phyloP scores from a whole-genome alignment of 2,113 vertebrate species.

The Chelonoidis abingdonii region DNA sequence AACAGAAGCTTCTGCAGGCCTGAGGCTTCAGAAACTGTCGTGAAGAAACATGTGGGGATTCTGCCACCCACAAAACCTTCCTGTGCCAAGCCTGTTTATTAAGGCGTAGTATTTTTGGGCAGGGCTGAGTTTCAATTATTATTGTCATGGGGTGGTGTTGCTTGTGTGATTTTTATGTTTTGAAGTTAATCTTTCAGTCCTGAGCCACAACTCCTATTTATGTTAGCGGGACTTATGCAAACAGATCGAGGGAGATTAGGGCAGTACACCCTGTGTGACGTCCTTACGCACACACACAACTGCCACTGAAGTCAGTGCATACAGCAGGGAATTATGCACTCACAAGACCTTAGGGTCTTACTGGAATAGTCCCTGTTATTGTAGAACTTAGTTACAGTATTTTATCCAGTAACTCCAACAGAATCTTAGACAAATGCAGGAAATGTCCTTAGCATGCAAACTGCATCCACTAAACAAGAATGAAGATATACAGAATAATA shows the following conservation, averaged over 20 bases:
- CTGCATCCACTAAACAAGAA: constrained; percentile 48
- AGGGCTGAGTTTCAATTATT: constrained; percentile 60
- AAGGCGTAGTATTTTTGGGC: constrained; percentile 12
- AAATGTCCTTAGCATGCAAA: constrained; percentile 42
- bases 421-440: constrained; percentile 24
- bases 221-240: neutral
- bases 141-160: constrained; percentile 48
- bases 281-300: neutral
- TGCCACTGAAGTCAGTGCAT: accelerated
- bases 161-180: constrained; percentile 44
- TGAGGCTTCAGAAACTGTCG: constrained; percentile 14
- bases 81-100: neutral
- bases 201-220: constrained; percentile 49
- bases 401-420: constrained; percentile 53
- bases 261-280: accelerated
- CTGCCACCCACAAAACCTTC: neutral
- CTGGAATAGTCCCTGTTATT: constrained; percentile 22
- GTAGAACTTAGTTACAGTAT: constrained; percentile 1
- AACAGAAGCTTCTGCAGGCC: constrained; percentile 24
- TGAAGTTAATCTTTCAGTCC: constrained; percentile 19
- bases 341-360: neutral
- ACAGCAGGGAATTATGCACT: neutral
- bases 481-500: constrained; percentile 37
- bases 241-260: neutral
- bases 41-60: neutral